Evolutionary conservation across 2,888 invertebrate species (phyloP), one percentile per base, ranked within the genome.

Genomic region (Drosophila mettleri): DNA sequence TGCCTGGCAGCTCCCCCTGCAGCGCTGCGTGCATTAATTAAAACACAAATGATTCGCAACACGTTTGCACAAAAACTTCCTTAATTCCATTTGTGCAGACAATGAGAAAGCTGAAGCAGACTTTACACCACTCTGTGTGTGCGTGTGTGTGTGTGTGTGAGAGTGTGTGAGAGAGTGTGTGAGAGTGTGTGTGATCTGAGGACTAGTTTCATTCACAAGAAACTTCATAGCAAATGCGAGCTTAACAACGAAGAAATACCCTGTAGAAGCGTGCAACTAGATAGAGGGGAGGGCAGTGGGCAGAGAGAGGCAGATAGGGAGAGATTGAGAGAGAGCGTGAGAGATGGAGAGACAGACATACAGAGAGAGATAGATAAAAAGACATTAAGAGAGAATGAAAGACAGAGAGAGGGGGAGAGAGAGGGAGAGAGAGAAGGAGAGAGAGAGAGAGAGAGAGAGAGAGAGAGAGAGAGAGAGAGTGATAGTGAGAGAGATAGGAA

Each of bases 21-120:
- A 10, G 22, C 22, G 3, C 22, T 4, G 20, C 33, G 48, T 48
- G 48, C 53, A 48, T 29, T 45, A 34, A 69, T 55, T 69, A 58
- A 66, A 46, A 34, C 29, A 10, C 38, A 62, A 58, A 58, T 62
- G n/a, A 46, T 61, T 33, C 38, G 22, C 31, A 46, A 51, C 52
- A 51, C 60, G 48, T 48, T 59, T n/a, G 38, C 33, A 29, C 62
- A 34, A 34, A 34, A 58, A 49, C 38, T 70, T 72, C 18, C 22
- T 20, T 67, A 67, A 72, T 68, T 73, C 39, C 36, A 67, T 68
- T 68, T 62, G 58, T 29, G 18, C 38, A 45, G 43, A 16, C 39
- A 43, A n/a, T n/a, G 27, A 27, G 41, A 41, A 60, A 49, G 36
- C 43, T 57, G 57, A 54, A 61, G 67, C 73, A 72, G 67, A 72